phyloP scores from a whole-genome alignment of 2,797 vertebrate species.

The Scolopax bukidnonensis region DNA sequence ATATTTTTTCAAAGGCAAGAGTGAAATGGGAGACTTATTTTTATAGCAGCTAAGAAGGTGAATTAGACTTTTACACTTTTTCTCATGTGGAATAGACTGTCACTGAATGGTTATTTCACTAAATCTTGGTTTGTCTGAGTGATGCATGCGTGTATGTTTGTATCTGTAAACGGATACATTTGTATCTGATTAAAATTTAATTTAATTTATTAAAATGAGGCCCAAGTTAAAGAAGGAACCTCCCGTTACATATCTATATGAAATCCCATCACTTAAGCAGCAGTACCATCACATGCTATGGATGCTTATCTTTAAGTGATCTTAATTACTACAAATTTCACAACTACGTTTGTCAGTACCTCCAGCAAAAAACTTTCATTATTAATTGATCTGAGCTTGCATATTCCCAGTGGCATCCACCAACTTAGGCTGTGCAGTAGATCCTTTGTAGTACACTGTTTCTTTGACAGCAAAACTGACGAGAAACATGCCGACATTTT shows the following conservation, averaged over 20 bases:
- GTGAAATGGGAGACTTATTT: not conserved
- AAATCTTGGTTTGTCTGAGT: not conserved
- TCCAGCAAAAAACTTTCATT: slow-evolving; percentile 3
- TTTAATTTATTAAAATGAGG: not conserved
- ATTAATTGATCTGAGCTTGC: not conserved
- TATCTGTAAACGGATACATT: not conserved
- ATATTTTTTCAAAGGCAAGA: not conserved
- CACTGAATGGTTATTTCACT: not conserved
- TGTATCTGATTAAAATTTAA: not conserved
- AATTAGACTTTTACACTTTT: not conserved
- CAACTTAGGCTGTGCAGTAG: not conserved
- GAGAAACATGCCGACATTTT: not conserved
- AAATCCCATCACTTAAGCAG: not conserved
- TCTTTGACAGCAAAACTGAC: not conserved
- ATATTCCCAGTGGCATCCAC: not conserved
- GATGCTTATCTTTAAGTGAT: not conserved
- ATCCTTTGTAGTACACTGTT: not conserved
- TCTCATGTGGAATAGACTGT: not conserved
- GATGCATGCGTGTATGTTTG: too few species aligned
- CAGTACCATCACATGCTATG: not conserved
- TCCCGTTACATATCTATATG: not conserved
- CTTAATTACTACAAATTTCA: not conserved
- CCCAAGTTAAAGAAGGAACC: not conserved
- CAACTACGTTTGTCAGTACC: not conserved
- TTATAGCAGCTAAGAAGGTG: not conserved